A percentile compares a stretch with the other conserved stretches of the same genome.
Conservation (phyloP, 2,888 invertebrate species). For the Drosophila ezoana region DNA sequence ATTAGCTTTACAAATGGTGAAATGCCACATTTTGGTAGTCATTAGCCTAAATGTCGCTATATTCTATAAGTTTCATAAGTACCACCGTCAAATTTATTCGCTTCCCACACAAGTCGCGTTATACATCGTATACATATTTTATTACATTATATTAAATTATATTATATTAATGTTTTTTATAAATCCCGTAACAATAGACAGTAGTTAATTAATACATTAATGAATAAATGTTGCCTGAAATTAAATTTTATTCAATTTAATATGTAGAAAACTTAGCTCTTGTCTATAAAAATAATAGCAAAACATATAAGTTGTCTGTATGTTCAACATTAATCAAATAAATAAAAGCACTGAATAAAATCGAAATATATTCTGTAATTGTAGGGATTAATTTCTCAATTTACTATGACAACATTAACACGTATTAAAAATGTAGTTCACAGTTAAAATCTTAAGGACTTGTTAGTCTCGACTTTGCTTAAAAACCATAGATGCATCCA, state of each 20-base stretch:
- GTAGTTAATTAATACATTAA: conserved; percentile 38
- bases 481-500: conserved; percentile 21
- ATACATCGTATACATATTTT: conserved; percentile 45
- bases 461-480: conserved; percentile 21
- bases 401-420: conserved; percentile 19
- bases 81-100: conserved; percentile 81
- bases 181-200: conserved; percentile 51
- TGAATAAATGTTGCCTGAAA: conserved; percentile 22
- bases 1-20: conserved; percentile 18
- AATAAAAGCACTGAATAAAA: conserved; percentile 2
- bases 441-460: conserved; percentile 29
- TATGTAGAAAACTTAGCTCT: conserved; percentile 38
- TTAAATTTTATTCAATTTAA: conserved; percentile 35
- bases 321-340: conserved; percentile 18
- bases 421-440: conserved; percentile 42
- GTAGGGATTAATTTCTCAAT: conserved; percentile 30
- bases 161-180: conserved; percentile 54
- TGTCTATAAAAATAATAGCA: conserved; percentile 37
- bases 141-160: conserved; percentile 15
- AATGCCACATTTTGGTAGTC: conserved; percentile 26
- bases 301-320: conserved; percentile 28
- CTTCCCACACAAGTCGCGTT: conserved; percentile 74
- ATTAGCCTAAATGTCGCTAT: conserved; percentile 60
- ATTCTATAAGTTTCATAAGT: conserved; percentile 72
- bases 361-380: conserved; percentile 16